Evolutionary conservation across 2,888 invertebrate genomes (phyloP), one percentile per base, ranked within the genome.

Genomic region (Micoletzkya japonica): DNA sequence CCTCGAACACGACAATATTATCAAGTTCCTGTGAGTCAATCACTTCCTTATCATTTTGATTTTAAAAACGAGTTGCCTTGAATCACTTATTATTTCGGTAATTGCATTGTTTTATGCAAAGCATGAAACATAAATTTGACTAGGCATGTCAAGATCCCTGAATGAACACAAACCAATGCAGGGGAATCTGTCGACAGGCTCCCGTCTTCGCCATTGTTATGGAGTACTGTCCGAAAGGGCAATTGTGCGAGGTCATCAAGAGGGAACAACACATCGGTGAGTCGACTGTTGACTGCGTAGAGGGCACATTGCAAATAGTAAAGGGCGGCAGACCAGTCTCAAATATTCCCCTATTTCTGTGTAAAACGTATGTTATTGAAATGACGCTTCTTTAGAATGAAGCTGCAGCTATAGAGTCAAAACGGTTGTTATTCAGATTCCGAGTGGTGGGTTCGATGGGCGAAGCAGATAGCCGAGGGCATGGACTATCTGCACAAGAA

Each of bases 191-290:
- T 86, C 93, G 93, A 0, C 91, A 92, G 85, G 90, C 93, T 6
- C 94, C 95, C 0, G 92, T 92, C 82, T 95, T 91, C 86, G 94
- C 94, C 86, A 92, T 99, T 77, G 91, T 99, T 70, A 98, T 98
- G 98, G 98, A 99, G 86, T 98, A 91, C 87, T 98, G 98, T 86
- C 93, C 94, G 2, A 92, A 93, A 83, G 97, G 97, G 2, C 93
- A 95, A 30, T 89, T 98, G 56, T 96, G 93, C 87, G 93, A 95
- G 86, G 90, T 95, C 83, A 89, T 98, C 69, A 90, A 91, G 82
- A 64, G 71, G 26, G 75, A 75, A 24, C 70, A 72, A 44, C 50
- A 50, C n/a, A 68, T 76, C 14, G 49, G 73, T 73, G 14, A 67
- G 73, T 4, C 20, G 10, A 32, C 58, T 32, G 7, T 58, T 14